phyloP scores from a whole-genome alignment of 2,797 vertebrate species.

The Micromesistius poutassou region DNA sequence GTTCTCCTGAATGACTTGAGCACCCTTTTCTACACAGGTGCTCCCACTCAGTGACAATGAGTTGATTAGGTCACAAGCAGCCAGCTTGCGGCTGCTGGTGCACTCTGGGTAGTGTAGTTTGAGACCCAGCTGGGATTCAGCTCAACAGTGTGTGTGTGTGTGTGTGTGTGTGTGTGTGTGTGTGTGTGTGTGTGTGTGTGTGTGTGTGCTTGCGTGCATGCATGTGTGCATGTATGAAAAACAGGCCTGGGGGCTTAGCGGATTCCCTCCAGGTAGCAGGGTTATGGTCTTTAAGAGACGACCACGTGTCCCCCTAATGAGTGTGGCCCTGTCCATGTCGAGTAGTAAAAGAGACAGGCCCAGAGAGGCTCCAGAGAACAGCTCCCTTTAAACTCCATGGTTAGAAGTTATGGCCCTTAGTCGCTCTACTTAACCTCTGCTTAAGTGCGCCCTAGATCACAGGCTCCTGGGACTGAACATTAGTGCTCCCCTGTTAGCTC shows the following conservation, averaged over 20 bases:
- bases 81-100: too few species aligned
- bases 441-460: neutral
- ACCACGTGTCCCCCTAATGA: slow-evolving; percentile 21
- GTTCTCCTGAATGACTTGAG: too few species aligned
- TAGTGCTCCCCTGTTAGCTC: neutral
- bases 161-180: neutral
- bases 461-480: neutral
- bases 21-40: too few species aligned
- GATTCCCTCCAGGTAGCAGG: slow-evolving; percentile 26
- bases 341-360: neutral
- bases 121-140: too few species aligned
- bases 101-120: too few species aligned
- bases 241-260: slow-evolving; percentile 27
- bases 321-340: neutral
- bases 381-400: neutral
- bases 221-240: slow-evolving; percentile 3
- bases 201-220: neutral
- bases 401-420: neutral
- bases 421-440: neutral
- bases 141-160: too few species aligned
- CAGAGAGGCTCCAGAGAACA: neutral
- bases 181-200: neutral
- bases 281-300: slow-evolving; percentile 11
- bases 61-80: too few species aligned
- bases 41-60: too few species aligned